Percentiles rank a stretch among this genome's conserved stretches.
These are phyloP conservation scores for Diacarnus erythraeanus DNA, from an alignment of 37 sponge, comb jelly and placozoan species.

Conservation along the genomic window DNA sequence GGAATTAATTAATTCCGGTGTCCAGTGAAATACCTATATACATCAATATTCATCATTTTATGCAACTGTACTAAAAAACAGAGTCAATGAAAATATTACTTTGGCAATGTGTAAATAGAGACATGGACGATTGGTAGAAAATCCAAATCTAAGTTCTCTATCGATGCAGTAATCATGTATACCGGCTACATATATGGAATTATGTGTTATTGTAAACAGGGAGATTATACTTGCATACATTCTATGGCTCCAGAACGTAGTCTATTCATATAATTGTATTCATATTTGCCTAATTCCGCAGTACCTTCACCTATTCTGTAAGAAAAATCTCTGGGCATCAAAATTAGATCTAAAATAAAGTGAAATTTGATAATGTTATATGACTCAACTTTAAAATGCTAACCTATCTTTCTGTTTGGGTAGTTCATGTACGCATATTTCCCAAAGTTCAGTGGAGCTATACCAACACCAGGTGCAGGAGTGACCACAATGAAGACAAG, in stretches of 20 bases:
- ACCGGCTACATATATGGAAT: slow-evolving; percentile 27
- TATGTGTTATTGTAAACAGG: not conserved
- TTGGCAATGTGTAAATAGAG: slow-evolving; percentile 27
- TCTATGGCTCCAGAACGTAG: slow-evolving; percentile 3
- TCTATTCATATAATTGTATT: not conserved
- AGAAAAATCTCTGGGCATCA: not conserved
- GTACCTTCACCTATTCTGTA: not conserved
- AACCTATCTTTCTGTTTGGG: slow-evolving; percentile 71
- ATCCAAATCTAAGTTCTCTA: slow-evolving; percentile 27
- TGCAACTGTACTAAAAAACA: not conserved
- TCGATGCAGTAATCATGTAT: slow-evolving; percentile 20
- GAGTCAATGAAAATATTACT: slow-evolving; percentile 3
- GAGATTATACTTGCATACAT: slow-evolving; percentile 20
- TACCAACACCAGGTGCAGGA: slow-evolving; percentile 16
- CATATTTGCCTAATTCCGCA: not conserved
- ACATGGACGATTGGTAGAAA: slow-evolving; percentile 14
- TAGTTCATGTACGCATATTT: slow-evolving; percentile 71
- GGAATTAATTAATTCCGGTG: slow-evolving; percentile 42
- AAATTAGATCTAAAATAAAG: slow-evolving; percentile 21
- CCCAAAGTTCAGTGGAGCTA: slow-evolving; percentile 59
- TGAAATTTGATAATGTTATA: not conserved
- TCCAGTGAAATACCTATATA: slow-evolving; percentile 56
- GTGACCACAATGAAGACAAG: slow-evolving; percentile 35
- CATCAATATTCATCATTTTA: too few relatives aligned
- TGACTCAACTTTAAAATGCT: not conserved